Evolutionary conservation across 2,888 invertebrate species (phyloP).

Genomic region (Gonocerus acuteangulatus): DNA sequence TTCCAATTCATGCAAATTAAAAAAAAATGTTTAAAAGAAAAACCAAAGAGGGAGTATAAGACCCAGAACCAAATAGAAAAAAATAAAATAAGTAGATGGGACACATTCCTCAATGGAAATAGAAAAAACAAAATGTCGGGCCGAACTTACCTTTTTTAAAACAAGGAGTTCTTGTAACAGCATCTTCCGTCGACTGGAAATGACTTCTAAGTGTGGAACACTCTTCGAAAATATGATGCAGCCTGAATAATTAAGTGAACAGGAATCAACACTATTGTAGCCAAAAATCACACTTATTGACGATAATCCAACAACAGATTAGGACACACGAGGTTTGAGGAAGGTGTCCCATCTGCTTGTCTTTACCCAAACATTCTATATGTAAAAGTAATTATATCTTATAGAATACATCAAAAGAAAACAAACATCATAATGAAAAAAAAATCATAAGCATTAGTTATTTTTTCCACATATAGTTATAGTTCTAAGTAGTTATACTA

Average conservation of each 20-base stretch:
- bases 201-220: slow-evolving; percentile 3
- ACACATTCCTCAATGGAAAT: slow-evolving; percentile 40
- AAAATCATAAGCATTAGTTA: slow-evolving; percentile 12
- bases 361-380: slow-evolving; percentile 24
- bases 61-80: slow-evolving; percentile 35
- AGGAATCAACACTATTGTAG: slow-evolving; percentile 18
- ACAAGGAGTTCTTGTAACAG: background rate
- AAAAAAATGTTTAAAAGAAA: slow-evolving; percentile 14
- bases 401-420: slow-evolving; percentile 10
- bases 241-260: slow-evolving; percentile 2
- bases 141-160: slow-evolving; percentile 32
- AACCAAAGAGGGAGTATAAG: slow-evolving; percentile 25
- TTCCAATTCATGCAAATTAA: slow-evolving; percentile 21
- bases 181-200: slow-evolving; percentile 8
- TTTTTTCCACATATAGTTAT: too few relatives aligned
- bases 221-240: slow-evolving; percentile 4
- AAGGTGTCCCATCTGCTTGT: slow-evolving; percentile 41
- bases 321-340: slow-evolving; percentile 37
- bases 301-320: slow-evolving; percentile 10
- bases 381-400: slow-evolving; percentile 8
- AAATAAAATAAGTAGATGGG: slow-evolving; percentile 39
- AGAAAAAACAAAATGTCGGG: slow-evolving; percentile 29
- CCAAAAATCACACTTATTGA: slow-evolving; percentile 18
- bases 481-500: too few relatives aligned
- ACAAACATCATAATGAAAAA: slow-evolving; percentile 18